Percentiles rank a stretch among this genome's conserved stretches.
Conservation (phyloP, 2,797 vertebrate species). For the Amblyraja radiata region DNA sequence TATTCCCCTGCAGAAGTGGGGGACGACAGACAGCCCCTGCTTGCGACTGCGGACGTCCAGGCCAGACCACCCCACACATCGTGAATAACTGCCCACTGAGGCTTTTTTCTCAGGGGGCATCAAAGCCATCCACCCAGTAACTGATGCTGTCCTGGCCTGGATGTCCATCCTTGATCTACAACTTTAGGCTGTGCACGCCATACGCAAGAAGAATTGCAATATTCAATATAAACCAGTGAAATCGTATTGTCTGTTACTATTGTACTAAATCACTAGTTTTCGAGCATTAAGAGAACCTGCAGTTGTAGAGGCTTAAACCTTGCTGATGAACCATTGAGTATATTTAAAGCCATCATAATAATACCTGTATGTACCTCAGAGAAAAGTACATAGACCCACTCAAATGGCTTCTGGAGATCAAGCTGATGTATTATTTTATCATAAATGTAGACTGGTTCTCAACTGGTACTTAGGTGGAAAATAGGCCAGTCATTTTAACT, state of each 20-base stretch:
- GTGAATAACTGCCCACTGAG: too few relatives aligned
- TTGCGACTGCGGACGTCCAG: too few relatives aligned
- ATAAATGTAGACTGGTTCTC: not conserved
- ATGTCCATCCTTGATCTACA: too few relatives aligned
- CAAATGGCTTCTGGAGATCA: not conserved
- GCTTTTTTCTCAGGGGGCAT: too few relatives aligned
- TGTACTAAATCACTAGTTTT: not conserved
- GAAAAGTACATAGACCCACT: not conserved
- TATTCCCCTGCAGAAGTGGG: too few relatives aligned
- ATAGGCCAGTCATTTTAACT: not conserved
- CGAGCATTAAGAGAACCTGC: not conserved
- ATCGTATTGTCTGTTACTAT: not conserved
- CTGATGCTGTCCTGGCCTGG: too few relatives aligned
- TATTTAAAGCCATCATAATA: not conserved
- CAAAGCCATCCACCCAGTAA: too few relatives aligned
- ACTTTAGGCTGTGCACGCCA: too few relatives aligned
- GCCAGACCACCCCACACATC: too few relatives aligned
- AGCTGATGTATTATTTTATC: not conserved
- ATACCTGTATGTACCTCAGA: not conserved
- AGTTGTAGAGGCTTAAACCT: too few relatives aligned
- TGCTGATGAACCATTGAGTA: not conserved
- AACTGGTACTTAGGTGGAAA: not conserved
- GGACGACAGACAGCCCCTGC: too few relatives aligned
- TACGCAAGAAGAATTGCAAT: not conserved
- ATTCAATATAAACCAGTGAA: not conserved